phyloP scores from a whole-genome alignment of 2,888 invertebrate genomes.

The Tuberolachnus salignus region DNA sequence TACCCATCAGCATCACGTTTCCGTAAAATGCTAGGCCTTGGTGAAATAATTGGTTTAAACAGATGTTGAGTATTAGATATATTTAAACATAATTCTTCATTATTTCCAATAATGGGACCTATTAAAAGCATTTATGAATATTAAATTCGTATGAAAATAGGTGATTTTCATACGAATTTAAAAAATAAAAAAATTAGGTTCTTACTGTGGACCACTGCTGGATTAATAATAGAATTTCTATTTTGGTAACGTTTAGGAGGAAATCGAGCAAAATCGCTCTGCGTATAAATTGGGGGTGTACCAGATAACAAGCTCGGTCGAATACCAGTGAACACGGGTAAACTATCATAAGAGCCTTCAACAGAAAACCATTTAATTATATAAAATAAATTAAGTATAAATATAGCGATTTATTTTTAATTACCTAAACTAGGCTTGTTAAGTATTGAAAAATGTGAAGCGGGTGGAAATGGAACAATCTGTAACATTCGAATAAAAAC shows the following conservation, averaged over 20 bases:
- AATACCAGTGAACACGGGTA: not conserved
- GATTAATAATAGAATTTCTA: slow-evolving; percentile 11
- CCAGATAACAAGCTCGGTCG: slow-evolving; percentile 12
- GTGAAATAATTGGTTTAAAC: slow-evolving; percentile 66
- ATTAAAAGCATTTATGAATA: not conserved
- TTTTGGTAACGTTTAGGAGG: slow-evolving; percentile 28
- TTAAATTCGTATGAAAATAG: too few relatives aligned
- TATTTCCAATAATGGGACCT: slow-evolving; percentile 31
- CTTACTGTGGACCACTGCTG: slow-evolving; percentile 47
- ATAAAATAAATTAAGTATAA: not conserved
- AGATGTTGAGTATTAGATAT: slow-evolving; percentile 50
- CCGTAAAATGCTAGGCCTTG: slow-evolving; percentile 82
- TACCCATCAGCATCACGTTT: slow-evolving; percentile 85
- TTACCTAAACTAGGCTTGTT: slow-evolving; percentile 25
- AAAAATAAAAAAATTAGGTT: too few relatives aligned
- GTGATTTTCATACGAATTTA: too few relatives aligned
- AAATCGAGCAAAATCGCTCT: slow-evolving; percentile 45
- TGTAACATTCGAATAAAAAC: not conserved
- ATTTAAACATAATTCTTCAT: slow-evolving; percentile 21
- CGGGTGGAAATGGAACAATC: slow-evolving; percentile 34
- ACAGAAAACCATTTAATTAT: not conserved
- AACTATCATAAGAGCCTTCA: slow-evolving; percentile 23
- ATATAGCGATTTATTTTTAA: not conserved
- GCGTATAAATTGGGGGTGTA: slow-evolving; percentile 18
- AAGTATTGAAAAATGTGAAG: slow-evolving; percentile 46